Conservation (phyloP, 2,113 vertebrate genomes). For the Cyanoderma ruficeps region DNA sequence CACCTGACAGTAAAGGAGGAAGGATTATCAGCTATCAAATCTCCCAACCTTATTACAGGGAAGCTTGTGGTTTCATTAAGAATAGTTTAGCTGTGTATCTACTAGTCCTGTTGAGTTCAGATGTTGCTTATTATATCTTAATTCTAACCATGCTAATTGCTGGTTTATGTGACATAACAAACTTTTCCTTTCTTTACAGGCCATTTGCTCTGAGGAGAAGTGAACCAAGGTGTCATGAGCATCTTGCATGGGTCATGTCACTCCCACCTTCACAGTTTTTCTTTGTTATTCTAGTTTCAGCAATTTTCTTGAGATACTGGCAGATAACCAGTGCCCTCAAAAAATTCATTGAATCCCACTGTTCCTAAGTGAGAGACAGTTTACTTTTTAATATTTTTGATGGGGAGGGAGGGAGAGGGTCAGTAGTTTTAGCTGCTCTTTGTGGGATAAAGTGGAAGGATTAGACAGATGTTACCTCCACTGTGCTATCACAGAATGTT, state of each 20-base stretch:
- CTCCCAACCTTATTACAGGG: background rate
- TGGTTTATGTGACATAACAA: conserved; percentile 39
- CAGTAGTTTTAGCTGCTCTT: conserved; percentile 72
- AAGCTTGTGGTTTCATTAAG: background rate
- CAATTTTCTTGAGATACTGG: conserved; percentile 59
- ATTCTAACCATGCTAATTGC: background rate
- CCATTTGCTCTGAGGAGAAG: conserved; percentile 69
- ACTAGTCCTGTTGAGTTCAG: background rate
- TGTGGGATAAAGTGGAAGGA: conserved; percentile 67
- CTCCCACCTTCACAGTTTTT: conserved; percentile 70
- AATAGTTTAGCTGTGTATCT: background rate
- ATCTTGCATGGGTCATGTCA: conserved; percentile 74
- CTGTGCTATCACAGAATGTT: conserved; percentile 76
- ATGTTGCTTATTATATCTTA: background rate
- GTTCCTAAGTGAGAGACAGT: conserved; percentile 68
- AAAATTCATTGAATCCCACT: conserved; percentile 63
- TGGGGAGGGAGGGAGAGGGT: conserved; percentile 64
- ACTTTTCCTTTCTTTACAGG: conserved; percentile 75
- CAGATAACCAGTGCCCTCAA: conserved; percentile 65
- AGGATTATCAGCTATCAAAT: background rate
- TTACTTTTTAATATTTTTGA: conserved; percentile 74
- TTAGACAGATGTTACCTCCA: conserved; percentile 64
- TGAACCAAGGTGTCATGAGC: conserved; percentile 65
- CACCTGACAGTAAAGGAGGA: background rate
- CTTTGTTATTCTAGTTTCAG: conserved; percentile 72